Evolutionary conservation across 1,140 invertebrate species (phyloP).

Genomic region (Telenomus remus): DNA sequence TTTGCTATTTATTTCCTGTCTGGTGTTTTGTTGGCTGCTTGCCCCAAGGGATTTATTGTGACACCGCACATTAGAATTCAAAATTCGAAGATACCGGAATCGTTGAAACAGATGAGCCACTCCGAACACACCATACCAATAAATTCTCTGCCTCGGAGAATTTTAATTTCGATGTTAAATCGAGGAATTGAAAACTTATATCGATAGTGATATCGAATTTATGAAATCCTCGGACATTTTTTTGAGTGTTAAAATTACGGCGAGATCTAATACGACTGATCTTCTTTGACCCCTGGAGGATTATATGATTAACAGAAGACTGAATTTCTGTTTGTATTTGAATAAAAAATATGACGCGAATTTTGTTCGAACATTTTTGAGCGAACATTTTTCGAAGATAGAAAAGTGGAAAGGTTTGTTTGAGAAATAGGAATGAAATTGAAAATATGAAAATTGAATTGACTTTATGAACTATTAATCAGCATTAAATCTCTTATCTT

Average conservation of each 20-base stretch:
- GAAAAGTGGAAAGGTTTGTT: background rate
- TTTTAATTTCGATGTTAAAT: slow-evolving; percentile 56
- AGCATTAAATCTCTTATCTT: slow-evolving; percentile 35
- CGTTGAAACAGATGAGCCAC: slow-evolving; percentile 50
- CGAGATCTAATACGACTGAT: slow-evolving; percentile 31
- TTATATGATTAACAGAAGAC: too few relatives aligned
- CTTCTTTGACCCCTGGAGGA: background rate
- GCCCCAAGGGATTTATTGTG: slow-evolving; percentile 50
- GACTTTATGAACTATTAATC: slow-evolving; percentile 17
- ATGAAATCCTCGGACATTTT: slow-evolving; percentile 40
- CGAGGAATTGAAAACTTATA: slow-evolving; percentile 45
- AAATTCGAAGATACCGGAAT: slow-evolving; percentile 42
- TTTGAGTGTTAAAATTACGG: slow-evolving; percentile 49
- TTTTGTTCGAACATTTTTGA: too few relatives aligned
- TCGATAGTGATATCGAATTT: slow-evolving; percentile 40
- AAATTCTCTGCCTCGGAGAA: slow-evolving; percentile 52
- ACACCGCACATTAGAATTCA: slow-evolving; percentile 57
- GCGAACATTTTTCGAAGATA: background rate
- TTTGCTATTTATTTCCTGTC: slow-evolving; percentile 38
- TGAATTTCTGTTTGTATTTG: background rate
- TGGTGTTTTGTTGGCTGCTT: slow-evolving; percentile 32
- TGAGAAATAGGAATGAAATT: too few relatives aligned
- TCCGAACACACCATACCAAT: slow-evolving; percentile 46
- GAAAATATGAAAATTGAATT: too few relatives aligned
- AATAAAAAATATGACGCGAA: background rate